Base-by-base conservation (phyloP, 2,113 vertebrate species). In the Corythornis madagascariensis region DNA sequence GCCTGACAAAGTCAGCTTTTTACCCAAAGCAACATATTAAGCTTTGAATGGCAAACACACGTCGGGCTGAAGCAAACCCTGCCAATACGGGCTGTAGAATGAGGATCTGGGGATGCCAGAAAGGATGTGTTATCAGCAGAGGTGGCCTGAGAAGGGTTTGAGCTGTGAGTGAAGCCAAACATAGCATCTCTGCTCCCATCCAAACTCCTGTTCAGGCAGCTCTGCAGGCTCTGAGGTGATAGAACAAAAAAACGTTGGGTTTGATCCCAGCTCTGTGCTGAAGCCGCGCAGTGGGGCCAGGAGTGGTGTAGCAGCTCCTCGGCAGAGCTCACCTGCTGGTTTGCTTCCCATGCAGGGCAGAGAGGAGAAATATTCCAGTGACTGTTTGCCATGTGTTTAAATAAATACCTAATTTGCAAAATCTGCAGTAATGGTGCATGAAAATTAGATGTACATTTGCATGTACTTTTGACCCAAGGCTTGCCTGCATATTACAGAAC, bases 351-450 rank as follows among this genome's bases (percentile, higher is more conserved):
- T 35, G 38, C 69, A 13, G 47, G 64, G 13, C 66, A 35, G 42
- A 66, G 81, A 40, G 67, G 74, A 77, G 63, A 25, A 74, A 52
- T 31, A 79, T 64, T 70, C 91, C 43, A 67, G 74, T 28, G 24
- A 10, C 56, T 88, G 78, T 77, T 89, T 93, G 92, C 89, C 35
- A 22, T 83, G 75, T 94, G 92, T 95, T 90, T 92, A 91, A 96
- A 93, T 94, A 94, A 96, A 96, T 92, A 85, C 21, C 72, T 87
- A 83, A 88, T 96, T 93, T 94, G 71, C 59, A 47, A 79, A 92
- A 93, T 92, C 52, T 72, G 61, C 80, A 81, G 83, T 94, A 96
- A 92, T 88, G 77, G 76, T 86, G 92, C 92, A 45, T 91, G 94
- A 71, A 94, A 96, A 89, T 83, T 48, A 69, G 35, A 76, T 67